Conservation (phyloP, 2,113 vertebrate genomes). For the Embiotoca jacksoni region DNA sequence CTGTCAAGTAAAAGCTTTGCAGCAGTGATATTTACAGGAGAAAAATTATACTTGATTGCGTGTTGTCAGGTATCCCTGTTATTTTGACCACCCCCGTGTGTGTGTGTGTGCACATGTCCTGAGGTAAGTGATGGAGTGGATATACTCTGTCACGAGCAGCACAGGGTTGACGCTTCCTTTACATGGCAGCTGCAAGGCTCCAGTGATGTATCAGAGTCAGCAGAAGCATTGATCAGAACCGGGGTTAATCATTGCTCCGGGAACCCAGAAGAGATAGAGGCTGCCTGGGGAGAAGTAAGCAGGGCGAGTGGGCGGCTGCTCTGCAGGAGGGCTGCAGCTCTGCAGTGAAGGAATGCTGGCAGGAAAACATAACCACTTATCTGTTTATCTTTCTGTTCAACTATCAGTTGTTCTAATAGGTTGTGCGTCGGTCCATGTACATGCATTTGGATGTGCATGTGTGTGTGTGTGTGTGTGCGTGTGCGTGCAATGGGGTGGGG, state of each 20-base stretch:
- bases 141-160: constrained; percentile 75
- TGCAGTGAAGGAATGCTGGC: constrained; percentile 65
- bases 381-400: constrained; percentile 31
- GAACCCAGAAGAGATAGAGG: constrained; percentile 74
- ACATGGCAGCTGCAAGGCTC: constrained; percentile 85
- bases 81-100: constrained; percentile 31
- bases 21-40: background rate
- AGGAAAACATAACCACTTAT: constrained; percentile 26
- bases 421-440: background rate
- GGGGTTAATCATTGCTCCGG: constrained; percentile 86
- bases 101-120: constrained; percentile 23
- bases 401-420: background rate
- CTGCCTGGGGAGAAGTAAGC: constrained; percentile 73
- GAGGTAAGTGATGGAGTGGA: constrained; percentile 79
- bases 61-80: constrained; percentile 1
- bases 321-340: constrained; percentile 61
- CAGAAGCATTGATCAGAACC: constrained; percentile 86
- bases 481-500: background rate
- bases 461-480: background rate
- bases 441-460: constrained; percentile 10
- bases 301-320: constrained; percentile 69
- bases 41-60: background rate
- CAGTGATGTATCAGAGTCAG: constrained; percentile 86
- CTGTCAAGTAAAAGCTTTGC: background rate
- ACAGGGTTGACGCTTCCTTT: constrained; percentile 85